Base-by-base conservation (phyloP, 2,888 invertebrate species). In the Globia sparganii region DNA sequence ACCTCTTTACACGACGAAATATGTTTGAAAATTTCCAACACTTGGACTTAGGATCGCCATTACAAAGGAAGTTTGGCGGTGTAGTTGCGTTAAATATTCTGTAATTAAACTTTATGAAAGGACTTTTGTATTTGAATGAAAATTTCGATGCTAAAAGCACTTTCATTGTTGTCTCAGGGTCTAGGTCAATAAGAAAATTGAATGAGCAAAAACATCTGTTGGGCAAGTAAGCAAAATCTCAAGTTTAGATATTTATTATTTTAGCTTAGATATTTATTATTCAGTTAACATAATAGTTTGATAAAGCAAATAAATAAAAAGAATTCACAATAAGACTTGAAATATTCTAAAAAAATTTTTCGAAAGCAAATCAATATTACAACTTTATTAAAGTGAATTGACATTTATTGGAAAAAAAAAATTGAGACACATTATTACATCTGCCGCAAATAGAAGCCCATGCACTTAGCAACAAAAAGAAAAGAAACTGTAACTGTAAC, bases 1-100 rank as follows among this genome's bases (percentile, higher is more conserved):
- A 86, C 78, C 86, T 84, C 79, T 77, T 88, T 84, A 83, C 64
- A 83, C 43, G 67, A 84, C 84, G 68, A 86, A 86, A 83, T 86
- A 86, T 86, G 77, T 87, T 86, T 81, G 78, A 75, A 83, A 87
- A 75, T 86, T 87, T 77, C 73, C 74, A 87, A 75, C 83, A 83
- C 78, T 86, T 81, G 81, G 75, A 86, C 88, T 86, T 76, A 86
- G 70, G 77, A 86, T 88, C 68, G 77, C 84, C 74, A 86, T 86
- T 81, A 86, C 79, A 80, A 75, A 86, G 84, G 79, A 80, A 81
- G 75, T 87, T 87, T 86, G 67, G 75, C 40, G 78, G 76, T 86
- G 74, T 81, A 84, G 84, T 86, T 77, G 73, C 67, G 78, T 78
- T 80, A 81, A 86, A 86, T 84, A 88, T 86, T 87, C 86, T 73